Evolutionary conservation across 2,797 vertebrate genomes (phyloP).

Genomic region (Acanthopagrus latus): DNA sequence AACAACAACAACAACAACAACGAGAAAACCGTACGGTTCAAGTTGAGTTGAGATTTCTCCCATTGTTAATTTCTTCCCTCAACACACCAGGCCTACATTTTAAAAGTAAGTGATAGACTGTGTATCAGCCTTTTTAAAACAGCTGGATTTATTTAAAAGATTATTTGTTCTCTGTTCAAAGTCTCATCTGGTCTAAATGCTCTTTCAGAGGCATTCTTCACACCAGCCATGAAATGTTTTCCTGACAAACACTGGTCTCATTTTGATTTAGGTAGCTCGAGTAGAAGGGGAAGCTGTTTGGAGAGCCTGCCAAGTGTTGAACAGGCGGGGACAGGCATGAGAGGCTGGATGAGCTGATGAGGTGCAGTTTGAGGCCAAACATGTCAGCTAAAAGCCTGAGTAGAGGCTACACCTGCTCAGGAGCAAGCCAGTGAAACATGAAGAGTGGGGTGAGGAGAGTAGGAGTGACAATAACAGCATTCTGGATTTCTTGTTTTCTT

Average conservation of each 20-base stretch:
- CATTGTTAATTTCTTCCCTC: not conserved
- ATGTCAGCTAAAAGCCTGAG: slow-evolving; percentile 5
- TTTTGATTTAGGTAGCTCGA: slow-evolving; percentile 2
- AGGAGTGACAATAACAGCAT: not conserved
- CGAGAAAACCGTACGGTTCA: no score
- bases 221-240: slow-evolving; percentile 1
- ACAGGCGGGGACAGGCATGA: not conserved
- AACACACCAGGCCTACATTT: not conserved
- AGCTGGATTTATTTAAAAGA: not conserved
- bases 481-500: no score
- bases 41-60: not conserved
- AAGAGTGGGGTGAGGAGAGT: not conserved
- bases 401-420: slow-evolving; percentile 11
- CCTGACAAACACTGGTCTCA: slow-evolving; percentile 5
- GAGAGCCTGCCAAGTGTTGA: slow-evolving; percentile 12
- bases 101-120: no score
- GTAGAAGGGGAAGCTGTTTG: not conserved
- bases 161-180: not conserved
- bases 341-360: slow-evolving; percentile 13
- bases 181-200: not conserved
- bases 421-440: not conserved
- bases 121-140: not conserved
- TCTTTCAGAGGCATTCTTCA: slow-evolving; percentile 5
- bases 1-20: no score
- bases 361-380: not conserved